These are phyloP conservation scores for Zosterops pallidus DNA, from an alignment of 2,113 vertebrate species.

Conservation along the genomic window DNA sequence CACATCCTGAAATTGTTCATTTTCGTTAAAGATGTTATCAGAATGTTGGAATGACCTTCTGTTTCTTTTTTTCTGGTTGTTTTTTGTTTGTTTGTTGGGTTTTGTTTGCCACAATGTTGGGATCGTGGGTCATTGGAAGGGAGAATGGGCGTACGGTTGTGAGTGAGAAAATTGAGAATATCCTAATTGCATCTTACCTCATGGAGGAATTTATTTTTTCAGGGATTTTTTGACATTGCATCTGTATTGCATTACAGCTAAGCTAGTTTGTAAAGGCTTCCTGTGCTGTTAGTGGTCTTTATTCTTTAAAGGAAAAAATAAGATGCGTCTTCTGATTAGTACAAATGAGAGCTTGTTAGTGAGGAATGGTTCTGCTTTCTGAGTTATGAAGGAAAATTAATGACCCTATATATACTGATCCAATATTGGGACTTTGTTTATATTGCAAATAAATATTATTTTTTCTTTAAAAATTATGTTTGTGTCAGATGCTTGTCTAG, in stretches of 20 bases:
- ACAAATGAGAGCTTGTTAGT: slow-evolving; percentile 83
- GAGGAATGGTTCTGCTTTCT: slow-evolving; percentile 86
- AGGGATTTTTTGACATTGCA: slow-evolving; percentile 94
- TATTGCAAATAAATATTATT: slow-evolving; percentile 99
- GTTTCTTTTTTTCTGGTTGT: slow-evolving; percentile 57
- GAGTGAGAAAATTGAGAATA: slow-evolving; percentile 62
- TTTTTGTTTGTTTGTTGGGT: slow-evolving; percentile 46
- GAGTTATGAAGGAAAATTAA: slow-evolving; percentile 91
- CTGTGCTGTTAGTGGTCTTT: slow-evolving; percentile 84
- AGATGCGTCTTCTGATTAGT: slow-evolving; percentile 83
- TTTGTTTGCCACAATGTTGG: slow-evolving; percentile 62
- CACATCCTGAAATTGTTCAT: slow-evolving; percentile 59
- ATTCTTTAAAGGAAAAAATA: slow-evolving; percentile 70
- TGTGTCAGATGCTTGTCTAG: slow-evolving; percentile 56
- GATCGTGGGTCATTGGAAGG: slow-evolving; percentile 61
- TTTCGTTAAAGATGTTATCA: slow-evolving; percentile 57
- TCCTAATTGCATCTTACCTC: slow-evolving; percentile 87
- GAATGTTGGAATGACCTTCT: slow-evolving; percentile 67
- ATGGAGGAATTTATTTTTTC: slow-evolving; percentile 88
- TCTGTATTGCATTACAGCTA: slow-evolving; percentile 88
- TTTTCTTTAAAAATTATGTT: slow-evolving; percentile 87
- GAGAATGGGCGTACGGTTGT: neutral
- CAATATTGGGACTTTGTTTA: slow-evolving; percentile 95
- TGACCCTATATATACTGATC: slow-evolving; percentile 86
- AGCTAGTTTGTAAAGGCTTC: slow-evolving; percentile 85